A percentile compares a stretch with the other conserved stretches of the same genome.
Conservation (phyloP, 2,797 vertebrate species). For the Rhinella marina region DNA sequence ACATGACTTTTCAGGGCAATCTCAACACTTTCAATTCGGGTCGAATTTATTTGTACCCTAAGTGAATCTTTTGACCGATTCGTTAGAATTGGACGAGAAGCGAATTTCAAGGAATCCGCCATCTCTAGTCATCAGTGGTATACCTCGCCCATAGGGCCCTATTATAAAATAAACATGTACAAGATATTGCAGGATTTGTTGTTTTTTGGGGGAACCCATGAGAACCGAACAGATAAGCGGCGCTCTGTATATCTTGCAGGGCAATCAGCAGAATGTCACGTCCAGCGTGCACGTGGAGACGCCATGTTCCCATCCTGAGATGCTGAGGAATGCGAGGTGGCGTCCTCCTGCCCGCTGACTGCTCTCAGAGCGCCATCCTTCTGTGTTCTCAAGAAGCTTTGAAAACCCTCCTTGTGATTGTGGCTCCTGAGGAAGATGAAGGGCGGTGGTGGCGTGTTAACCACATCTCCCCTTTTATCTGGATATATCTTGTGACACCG, state of each 20-base stretch:
- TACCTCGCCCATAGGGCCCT: too few species aligned
- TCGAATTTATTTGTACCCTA: too few species aligned
- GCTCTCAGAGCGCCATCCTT: slow-evolving; percentile 9
- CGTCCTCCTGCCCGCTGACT: slow-evolving; percentile 17
- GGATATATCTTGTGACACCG: slow-evolving; percentile 54
- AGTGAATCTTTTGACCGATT: too few species aligned
- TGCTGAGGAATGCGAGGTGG: slow-evolving; percentile 2
- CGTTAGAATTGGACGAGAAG: too few species aligned
- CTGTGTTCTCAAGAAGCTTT: slow-evolving; percentile 43
- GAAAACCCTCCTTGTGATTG: slow-evolving; percentile 47
- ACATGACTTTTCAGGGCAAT: too few species aligned
- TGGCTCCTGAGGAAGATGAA: slow-evolving; percentile 52
- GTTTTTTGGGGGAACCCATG: not conserved
- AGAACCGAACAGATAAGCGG: not conserved
- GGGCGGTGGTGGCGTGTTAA: slow-evolving; percentile 40
- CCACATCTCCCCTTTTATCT: slow-evolving; percentile 55
- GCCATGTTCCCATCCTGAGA: not conserved
- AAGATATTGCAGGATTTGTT: not conserved
- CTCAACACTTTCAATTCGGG: too few species aligned
- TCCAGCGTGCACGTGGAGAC: not conserved
- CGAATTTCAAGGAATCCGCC: too few species aligned
- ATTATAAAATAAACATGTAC: not conserved
- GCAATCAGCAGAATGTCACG: not conserved
- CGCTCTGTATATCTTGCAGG: not conserved
- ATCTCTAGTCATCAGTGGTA: too few species aligned